phyloP scores from a whole-genome alignment of 2,888 invertebrate genomes.

The Zelleria hepariella region DNA sequence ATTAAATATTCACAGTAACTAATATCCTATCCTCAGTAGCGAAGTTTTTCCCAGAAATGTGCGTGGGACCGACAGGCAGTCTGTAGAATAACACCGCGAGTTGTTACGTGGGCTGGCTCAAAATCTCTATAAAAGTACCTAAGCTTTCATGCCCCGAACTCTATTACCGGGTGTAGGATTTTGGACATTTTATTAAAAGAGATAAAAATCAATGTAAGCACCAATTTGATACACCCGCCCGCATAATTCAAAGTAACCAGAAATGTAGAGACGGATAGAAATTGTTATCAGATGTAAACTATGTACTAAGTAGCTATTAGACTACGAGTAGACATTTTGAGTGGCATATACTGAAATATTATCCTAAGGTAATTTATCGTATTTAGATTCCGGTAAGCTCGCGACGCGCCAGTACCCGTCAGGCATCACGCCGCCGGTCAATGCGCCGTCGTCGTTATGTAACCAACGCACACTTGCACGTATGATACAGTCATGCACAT shows the following conservation, averaged over 20 bases:
- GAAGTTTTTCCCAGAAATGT: no score
- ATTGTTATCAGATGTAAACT: no score
- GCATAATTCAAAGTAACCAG: no score
- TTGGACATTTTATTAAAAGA: no score
- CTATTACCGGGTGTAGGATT: no score
- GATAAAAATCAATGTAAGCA: no score
- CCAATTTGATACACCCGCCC: no score
- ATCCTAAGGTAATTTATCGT: background rate
- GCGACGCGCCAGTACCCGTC: background rate
- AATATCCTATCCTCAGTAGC: no score
- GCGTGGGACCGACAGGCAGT: background rate
- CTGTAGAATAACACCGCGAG: background rate
- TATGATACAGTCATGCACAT: background rate
- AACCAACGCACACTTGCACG: slow-evolving; percentile 1
- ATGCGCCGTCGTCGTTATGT: slow-evolving; percentile 1
- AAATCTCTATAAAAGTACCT: background rate
- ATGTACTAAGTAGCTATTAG: no score
- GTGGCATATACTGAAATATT: background rate
- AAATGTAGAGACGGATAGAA: no score
- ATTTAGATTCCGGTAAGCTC: background rate
- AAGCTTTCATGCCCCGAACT: no score
- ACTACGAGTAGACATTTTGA: background rate
- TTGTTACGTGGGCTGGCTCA: background rate
- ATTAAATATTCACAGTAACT: no score
- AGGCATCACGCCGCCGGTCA: background rate